Evolutionary conservation across 2,113 vertebrate genomes (phyloP).

Genomic region (Electrona antarctica): DNA sequence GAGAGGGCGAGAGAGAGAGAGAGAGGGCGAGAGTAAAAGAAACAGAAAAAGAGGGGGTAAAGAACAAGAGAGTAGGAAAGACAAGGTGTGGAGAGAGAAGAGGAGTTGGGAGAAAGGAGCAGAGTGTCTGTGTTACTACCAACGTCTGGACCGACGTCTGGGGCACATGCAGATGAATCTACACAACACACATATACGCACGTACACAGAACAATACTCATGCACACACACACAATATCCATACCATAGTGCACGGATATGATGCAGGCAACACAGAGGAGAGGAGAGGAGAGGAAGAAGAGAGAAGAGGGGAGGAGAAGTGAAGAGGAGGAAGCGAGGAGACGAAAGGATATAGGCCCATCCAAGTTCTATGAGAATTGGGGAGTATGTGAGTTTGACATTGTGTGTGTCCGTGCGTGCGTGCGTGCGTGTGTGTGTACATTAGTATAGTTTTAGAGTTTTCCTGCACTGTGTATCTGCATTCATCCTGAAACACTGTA

Average conservation of each 20-base stretch:
- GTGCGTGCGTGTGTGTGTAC: background rate
- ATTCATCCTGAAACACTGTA: too few species aligned
- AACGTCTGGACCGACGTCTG: conserved; percentile 43
- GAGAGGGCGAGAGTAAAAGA: conserved; percentile 76
- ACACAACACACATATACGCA: conserved; percentile 20
- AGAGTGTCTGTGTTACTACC: conserved; percentile 85
- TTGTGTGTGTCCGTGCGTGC: background rate
- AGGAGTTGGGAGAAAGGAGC: conserved; percentile 83
- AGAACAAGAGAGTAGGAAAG: conserved; percentile 6
- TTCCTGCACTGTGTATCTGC: too few species aligned
- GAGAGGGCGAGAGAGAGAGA: conserved; percentile 73
- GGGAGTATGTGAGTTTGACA: background rate
- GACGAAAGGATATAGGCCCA: conserved; percentile 18
- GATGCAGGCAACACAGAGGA: conserved; percentile 40
- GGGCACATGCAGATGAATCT: conserved; percentile 46
- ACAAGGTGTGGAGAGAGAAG: conserved; percentile 76
- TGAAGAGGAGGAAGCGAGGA: background rate
- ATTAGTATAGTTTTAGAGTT: too few species aligned
- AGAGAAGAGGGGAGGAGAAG: too few species aligned
- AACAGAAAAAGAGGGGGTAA: conserved; percentile 64
- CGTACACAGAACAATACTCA: conserved; percentile 19
- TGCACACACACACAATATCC: conserved; percentile 48
- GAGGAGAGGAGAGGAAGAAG: background rate
- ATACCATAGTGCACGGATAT: conserved; percentile 37
- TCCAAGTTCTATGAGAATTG: conserved; percentile 15